These are phyloP conservation scores for Notodonta dromedarius DNA, from an alignment of 2,888 invertebrate genomes.

Conservation along the genomic window DNA sequence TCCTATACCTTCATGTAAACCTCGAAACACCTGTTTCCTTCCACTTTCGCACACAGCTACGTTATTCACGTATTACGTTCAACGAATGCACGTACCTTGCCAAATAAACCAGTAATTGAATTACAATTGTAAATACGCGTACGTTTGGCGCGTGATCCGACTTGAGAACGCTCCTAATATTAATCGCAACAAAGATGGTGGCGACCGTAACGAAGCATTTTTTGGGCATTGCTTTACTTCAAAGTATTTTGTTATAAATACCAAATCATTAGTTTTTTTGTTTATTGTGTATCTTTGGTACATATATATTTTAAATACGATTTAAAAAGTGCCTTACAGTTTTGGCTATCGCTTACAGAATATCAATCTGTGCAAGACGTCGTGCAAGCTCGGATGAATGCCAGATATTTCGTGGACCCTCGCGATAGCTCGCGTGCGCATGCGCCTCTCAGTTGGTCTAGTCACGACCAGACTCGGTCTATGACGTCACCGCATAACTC, in stretches of 20 bases:
- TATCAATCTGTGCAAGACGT: background rate
- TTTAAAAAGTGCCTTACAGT: background rate
- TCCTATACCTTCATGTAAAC: background rate
- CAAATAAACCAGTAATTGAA: conserved; percentile 31
- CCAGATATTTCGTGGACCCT: conserved; percentile 36
- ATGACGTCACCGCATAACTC: conserved; percentile 41
- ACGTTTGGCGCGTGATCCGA: conserved; percentile 25
- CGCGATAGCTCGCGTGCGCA: conserved; percentile 26
- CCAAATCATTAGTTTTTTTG: too few species aligned
- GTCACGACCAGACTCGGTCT: conserved; percentile 38
- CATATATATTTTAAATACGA: background rate
- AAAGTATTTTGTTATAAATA: background rate
- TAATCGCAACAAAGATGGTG: background rate
- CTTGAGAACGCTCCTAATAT: conserved; percentile 12
- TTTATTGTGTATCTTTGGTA: background rate
- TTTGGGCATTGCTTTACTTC: conserved; percentile 3
- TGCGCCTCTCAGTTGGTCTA: conserved; percentile 24
- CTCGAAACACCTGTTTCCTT: conserved; percentile 1
- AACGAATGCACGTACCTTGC: conserved; percentile 20
- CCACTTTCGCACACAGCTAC: background rate
- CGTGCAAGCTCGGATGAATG: conserved; percentile 10
- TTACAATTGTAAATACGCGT: conserved; percentile 33
- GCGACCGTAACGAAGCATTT: conserved; percentile 1
- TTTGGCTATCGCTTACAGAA: background rate
- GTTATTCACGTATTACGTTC: background rate